A percentile compares a stretch with the other conserved stretches of the same genome.
These are phyloP conservation scores for Furnarius figulus DNA, from an alignment of 2,113 vertebrate genomes.

Conservation along the genomic window DNA sequence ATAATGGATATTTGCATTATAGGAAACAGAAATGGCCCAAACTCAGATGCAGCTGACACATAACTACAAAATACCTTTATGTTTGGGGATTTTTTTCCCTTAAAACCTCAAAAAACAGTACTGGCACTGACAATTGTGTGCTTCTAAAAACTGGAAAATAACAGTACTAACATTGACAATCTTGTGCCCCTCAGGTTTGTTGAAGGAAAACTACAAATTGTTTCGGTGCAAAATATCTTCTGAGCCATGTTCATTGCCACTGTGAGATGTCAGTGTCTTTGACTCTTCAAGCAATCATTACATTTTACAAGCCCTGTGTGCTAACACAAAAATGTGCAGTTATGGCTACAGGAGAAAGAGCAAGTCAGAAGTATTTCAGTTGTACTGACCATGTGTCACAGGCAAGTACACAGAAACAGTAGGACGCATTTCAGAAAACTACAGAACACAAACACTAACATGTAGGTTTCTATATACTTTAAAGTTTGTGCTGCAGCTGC, in stretches of 20 bases:
- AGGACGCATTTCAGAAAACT: neutral
- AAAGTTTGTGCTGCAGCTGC: neutral
- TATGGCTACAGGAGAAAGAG: neutral
- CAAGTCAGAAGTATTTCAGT: neutral
- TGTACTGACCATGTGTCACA: neutral
- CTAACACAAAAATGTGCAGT: neutral
- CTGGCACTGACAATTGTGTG: neutral
- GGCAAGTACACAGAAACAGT: neutral
- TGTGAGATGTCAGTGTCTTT: neutral
- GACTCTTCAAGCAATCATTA: neutral
- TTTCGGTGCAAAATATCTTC: neutral
- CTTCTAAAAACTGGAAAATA: neutral
- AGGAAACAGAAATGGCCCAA: neutral
- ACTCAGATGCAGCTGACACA: neutral
- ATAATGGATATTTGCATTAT: neutral
- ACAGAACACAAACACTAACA: neutral
- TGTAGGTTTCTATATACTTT: neutral
- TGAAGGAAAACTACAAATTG: neutral
- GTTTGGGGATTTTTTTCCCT: neutral
- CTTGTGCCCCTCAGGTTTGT: neutral
- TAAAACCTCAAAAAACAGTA: neutral
- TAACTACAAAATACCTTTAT: neutral
- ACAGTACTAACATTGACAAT: neutral
- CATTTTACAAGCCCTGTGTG: neutral
- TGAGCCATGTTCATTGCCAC: neutral